Base-by-base conservation (phyloP, 35 echinoderm and acorn worm species). In the Heliocidaris erythrogramma region DNA sequence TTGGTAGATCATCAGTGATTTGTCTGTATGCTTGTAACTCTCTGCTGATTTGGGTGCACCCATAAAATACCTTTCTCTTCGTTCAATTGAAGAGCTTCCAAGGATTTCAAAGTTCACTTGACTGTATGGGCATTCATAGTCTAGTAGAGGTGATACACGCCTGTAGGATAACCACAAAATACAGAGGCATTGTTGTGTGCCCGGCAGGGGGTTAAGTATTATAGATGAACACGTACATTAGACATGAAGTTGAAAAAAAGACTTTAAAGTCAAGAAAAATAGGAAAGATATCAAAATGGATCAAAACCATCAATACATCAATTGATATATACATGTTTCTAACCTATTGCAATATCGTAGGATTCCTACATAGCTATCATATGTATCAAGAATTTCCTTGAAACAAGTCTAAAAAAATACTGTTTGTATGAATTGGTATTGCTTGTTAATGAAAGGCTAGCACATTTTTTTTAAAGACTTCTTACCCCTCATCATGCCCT, bases 1-100 rank as follows among this genome's bases (percentile, higher is more conserved):
- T 92, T 95, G 94, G 61, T 95, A 95, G 21, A 92, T 88, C 94
- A 92, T 85, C 30, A 95, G 50, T 2, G 94, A 95, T 31, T 61
- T 85, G 2, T 59, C 90, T 48, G 53, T 92, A 92, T 95, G 94
- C 49, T 30, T 48, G 49, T 59, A 12, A 31, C 29, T 31, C 21
- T 78, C 53, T 47, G 59, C 32, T 12, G 92, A 32, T 42, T 92
- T 59, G 24, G 94, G 94, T 12, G 86, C 86, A 21, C 47, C 49
- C 4, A 95, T 65, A 30, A 32, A 32, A 48, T 90, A 95, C 30
- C 50, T 42, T 60, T 95, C 52, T 14, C 48, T 29, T 78, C 94
- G 30, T 13, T 60, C 56, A 85, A 65, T 60, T 21, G 21, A 49
- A 30, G 21, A 32, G 90, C 32, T 92, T 32, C 49, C 27, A 9